Base-by-base conservation (phyloP, 1,140 invertebrate species). In the Carposina sasakii region DNA sequence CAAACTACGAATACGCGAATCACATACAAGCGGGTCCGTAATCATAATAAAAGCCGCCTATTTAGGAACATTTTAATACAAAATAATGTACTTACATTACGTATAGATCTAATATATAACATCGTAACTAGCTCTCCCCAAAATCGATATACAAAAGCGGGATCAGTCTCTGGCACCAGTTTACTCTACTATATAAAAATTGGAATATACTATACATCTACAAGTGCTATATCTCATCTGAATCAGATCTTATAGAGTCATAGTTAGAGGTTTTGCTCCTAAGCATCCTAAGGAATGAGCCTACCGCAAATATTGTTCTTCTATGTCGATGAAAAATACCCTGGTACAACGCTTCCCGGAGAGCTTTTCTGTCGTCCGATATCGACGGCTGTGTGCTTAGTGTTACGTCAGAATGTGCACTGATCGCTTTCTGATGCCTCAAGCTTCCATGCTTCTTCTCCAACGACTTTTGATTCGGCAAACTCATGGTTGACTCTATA, bases 251-350 rank as follows among this genome's bases (percentile, higher is more conserved):
- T 84, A 93, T 93, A 23, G 91, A 92, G 76, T 92, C 92, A 55
- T 93, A 93, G 73, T 92, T 92, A 57, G 91, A 92, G 52, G 92
- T 93, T 81, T 92, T 91, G 74, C 90, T 91, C 74, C 89, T 90
- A 53, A 94, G 81, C 91, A 94, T 93, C 49, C 92, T 88, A 30
- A 94, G 87, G 70, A 94, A 93, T 41, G 91, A 93, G 23, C 92
- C 92, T 41, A 93, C 86, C 24, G 92, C 92, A 67, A 93, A 90
- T 67, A 94, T 93, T 16, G 91, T 93, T 69, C 92, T 88, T 42
- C 92, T 87, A 78, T 93, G 92, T 54, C 91, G 88, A 81, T 92
- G 89, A 75, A 94, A 92, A 57, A 94, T 94, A 63, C 92, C 92
- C 71, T 93, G 91, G 67, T 94, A 94, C 49, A 94, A 79, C 48